phyloP scores from a whole-genome alignment of 2,113 vertebrate genomes.

The Triplophysa dalaica region DNA sequence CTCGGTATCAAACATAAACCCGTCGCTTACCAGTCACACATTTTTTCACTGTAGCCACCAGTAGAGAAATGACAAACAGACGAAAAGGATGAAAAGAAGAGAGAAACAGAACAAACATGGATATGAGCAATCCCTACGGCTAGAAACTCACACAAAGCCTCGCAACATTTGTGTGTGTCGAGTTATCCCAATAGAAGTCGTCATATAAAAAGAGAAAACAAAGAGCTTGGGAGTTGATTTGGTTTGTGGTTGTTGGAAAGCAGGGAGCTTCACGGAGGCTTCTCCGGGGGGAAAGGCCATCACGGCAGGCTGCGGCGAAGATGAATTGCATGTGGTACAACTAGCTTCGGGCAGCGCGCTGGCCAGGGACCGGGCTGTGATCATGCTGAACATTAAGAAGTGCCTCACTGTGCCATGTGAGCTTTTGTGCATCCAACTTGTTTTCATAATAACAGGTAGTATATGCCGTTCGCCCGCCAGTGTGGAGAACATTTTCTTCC shows the following conservation, averaged over 20 bases:
- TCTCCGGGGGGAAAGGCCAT: constrained; percentile 22
- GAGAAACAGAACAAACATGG: background rate
- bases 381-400: constrained; percentile 49
- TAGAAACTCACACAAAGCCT: background rate
- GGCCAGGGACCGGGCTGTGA: constrained; percentile 35
- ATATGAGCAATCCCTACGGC: constrained; percentile 13
- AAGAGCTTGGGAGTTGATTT: constrained; percentile 22
- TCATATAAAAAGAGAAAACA: constrained; percentile 31
- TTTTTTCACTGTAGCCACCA: constrained; percentile 27
- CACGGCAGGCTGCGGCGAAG: constrained; percentile 44
- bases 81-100: constrained; percentile 11
- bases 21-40: constrained; percentile 28
- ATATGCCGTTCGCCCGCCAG: background rate
- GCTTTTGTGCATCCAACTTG: constrained; percentile 12
- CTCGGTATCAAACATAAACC: constrained; percentile 13
- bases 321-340: constrained; percentile 50
- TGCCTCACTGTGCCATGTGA: constrained; percentile 5
- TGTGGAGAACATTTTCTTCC: background rate
- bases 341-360: constrained; percentile 39
- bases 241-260: constrained; percentile 24
- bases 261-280: constrained; percentile 9
- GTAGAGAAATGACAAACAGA: background rate
- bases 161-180: constrained; percentile 12
- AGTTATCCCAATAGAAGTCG: constrained; percentile 10
- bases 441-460: constrained; percentile 38